phyloP scores from a whole-genome alignment of 2,888 invertebrate genomes.

The Anaspis maculata region DNA sequence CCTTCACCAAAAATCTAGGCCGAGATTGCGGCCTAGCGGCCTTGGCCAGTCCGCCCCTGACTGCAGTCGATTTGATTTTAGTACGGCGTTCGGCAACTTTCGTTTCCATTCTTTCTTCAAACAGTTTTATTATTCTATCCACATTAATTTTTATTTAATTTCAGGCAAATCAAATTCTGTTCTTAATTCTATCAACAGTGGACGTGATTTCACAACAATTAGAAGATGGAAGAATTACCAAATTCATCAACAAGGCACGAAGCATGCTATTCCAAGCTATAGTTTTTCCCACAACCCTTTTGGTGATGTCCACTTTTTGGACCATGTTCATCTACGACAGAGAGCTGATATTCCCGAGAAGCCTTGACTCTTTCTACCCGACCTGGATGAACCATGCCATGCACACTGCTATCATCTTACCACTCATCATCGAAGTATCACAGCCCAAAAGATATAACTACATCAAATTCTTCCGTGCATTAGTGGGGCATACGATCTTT shows the following conservation, averaged over 20 bases:
- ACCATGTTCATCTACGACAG: constrained; percentile 2
- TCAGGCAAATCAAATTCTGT: constrained; percentile 5
- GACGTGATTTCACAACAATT: constrained; percentile 1
- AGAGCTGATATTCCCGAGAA: constrained; percentile 5
- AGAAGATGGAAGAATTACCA: background rate
- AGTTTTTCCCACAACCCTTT: constrained; percentile 4
- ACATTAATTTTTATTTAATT: background rate
- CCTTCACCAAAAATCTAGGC: too few species aligned
- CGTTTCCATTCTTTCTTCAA: too few species aligned
- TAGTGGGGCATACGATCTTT: background rate
- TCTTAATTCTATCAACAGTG: constrained; percentile 1
- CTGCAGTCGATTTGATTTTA: too few species aligned
- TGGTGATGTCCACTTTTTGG: constrained; percentile 6
- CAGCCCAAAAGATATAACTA: background rate
- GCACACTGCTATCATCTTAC: constrained; percentile 3
- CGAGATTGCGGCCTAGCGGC: too few species aligned
- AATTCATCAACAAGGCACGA: constrained; percentile 1
- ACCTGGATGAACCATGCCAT: constrained; percentile 7
- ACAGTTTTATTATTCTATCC: too few species aligned
- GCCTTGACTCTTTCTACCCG: constrained; percentile 4
- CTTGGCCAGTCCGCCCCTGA: too few species aligned
- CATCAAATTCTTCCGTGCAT: background rate
- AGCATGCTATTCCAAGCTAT: constrained; percentile 3
- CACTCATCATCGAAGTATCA: constrained; percentile 5
- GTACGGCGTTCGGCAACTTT: too few species aligned